Conservation (phyloP, 37 sponge, comb jelly and placozoan genomes). For the Dysidea cf. avara region DNA sequence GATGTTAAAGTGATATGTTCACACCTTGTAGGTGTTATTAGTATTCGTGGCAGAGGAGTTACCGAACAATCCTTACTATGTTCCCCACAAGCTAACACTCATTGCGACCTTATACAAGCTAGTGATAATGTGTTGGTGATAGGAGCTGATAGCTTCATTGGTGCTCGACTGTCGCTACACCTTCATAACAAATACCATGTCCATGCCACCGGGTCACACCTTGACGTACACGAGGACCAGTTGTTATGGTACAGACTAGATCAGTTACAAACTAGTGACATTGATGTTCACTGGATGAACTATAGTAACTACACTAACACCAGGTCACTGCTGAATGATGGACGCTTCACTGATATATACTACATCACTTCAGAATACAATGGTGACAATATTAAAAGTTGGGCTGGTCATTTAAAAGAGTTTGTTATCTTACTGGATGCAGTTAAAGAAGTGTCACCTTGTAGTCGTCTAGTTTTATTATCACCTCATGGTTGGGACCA, state of each 20-base stretch:
- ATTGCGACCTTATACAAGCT: too few relatives aligned
- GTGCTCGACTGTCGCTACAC: slow-evolving; percentile 22
- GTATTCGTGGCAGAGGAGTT: too few relatives aligned
- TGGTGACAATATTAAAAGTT: neutral
- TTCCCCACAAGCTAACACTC: too few relatives aligned
- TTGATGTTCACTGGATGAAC: slow-evolving; percentile 16
- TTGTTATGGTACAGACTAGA: slow-evolving; percentile 51
- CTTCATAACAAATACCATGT: too few relatives aligned
- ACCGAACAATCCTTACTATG: too few relatives aligned
- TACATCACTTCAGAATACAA: slow-evolving; percentile 16
- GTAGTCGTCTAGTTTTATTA: slow-evolving; percentile 17
- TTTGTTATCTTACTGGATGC: slow-evolving; percentile 45
- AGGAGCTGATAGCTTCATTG: slow-evolving; percentile 36
- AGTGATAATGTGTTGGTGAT: too few relatives aligned
- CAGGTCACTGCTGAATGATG: neutral
- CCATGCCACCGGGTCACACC: neutral
- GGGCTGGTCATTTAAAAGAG: neutral
- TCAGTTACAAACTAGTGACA: slow-evolving; percentile 15
- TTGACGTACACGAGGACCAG: slow-evolving; percentile 2
- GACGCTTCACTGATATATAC: neutral
- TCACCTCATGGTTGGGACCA: neutral
- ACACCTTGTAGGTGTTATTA: too few relatives aligned
- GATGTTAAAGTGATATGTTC: too few relatives aligned
- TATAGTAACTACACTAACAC: slow-evolving; percentile 31
- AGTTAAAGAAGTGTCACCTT: neutral